Percentiles rank a stretch among this genome's conserved stretches.
Conservation (phyloP, 30 jellyfish, hydroid and myxozoan species). For the Sanderia malayensis region DNA sequence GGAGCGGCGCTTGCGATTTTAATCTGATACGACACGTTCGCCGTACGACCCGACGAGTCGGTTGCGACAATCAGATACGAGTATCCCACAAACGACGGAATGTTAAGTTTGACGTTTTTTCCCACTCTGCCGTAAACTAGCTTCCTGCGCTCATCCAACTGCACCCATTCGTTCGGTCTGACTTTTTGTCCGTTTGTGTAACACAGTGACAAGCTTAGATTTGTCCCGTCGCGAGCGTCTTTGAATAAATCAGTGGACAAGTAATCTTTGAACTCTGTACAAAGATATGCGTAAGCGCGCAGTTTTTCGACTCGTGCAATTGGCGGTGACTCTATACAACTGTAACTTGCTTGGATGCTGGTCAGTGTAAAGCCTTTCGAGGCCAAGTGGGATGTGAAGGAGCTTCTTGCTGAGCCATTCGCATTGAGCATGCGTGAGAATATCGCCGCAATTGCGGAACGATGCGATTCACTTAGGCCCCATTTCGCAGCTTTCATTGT, state of each 20-base stretch:
- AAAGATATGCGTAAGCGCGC: constrained; percentile 38
- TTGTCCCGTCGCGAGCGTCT: constrained; percentile 47
- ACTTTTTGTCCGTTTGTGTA: constrained; percentile 51
- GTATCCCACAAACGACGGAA: constrained; percentile 21
- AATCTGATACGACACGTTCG: constrained; percentile 59
- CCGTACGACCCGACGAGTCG: constrained; percentile 82
- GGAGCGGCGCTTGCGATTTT: constrained; percentile 32
- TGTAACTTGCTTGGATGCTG: constrained; percentile 43
- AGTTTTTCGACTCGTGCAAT: neutral
- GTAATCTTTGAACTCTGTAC: constrained; percentile 29
- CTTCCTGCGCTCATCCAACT: constrained; percentile 38
- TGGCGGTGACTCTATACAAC: constrained; percentile 93
- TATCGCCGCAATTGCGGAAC: constrained; percentile 51
- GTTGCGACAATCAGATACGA: constrained; percentile 61
- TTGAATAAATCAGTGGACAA: constrained; percentile 15
- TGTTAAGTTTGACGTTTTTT: constrained; percentile 12
- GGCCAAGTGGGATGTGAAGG: constrained; percentile 36
- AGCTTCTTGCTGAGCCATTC: constrained; percentile 23
- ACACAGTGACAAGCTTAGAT: constrained; percentile 20
- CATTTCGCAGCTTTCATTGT: constrained; percentile 53
- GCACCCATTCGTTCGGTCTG: constrained; percentile 75
- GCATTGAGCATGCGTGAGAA: constrained; percentile 49
- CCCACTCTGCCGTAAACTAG: constrained; percentile 69
- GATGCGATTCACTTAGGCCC: constrained; percentile 71
- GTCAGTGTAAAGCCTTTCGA: constrained; percentile 40